Evolutionary conservation across 2,797 vertebrate genomes (phyloP).

Genomic region (Eospalax fontanierii): DNA sequence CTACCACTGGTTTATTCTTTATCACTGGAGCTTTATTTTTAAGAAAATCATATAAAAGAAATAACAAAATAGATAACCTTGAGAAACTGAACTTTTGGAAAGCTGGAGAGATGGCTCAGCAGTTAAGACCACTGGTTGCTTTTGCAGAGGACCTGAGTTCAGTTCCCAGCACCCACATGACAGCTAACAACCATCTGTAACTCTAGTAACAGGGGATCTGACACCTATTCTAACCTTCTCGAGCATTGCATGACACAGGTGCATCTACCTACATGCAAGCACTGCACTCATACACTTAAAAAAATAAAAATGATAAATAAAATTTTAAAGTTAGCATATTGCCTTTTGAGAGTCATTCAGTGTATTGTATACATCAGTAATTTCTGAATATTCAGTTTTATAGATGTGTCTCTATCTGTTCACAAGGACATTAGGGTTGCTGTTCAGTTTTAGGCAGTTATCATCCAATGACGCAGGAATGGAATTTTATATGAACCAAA

Average conservation of each 20-base stretch:
- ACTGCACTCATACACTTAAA: too few species aligned
- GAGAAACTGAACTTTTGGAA: background rate
- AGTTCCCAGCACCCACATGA: too few species aligned
- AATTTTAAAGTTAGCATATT: background rate
- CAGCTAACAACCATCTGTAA: too few species aligned
- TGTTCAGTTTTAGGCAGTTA: conserved; percentile 21
- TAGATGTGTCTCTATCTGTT: conserved; percentile 33
- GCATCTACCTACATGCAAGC: too few species aligned
- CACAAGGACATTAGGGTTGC: background rate
- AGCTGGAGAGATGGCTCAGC: too few species aligned
- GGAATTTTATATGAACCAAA: conserved; percentile 37
- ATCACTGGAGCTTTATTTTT: conserved; percentile 49
- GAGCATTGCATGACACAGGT: too few species aligned
- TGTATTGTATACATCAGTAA: background rate
- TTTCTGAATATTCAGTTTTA: conserved; percentile 35
- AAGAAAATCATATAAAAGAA: conserved; percentile 35
- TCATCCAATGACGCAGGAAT: conserved; percentile 31
- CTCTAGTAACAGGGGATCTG: too few species aligned
- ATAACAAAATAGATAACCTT: conserved; percentile 42
- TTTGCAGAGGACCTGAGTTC: too few species aligned
- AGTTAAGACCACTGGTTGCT: too few species aligned
- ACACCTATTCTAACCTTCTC: too few species aligned
- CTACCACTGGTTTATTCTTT: background rate
- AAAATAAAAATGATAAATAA: too few species aligned
- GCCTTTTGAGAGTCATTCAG: conserved; percentile 28